phyloP scores from a whole-genome alignment of 2,888 invertebrate species.

The Therioaphis trifolii region DNA sequence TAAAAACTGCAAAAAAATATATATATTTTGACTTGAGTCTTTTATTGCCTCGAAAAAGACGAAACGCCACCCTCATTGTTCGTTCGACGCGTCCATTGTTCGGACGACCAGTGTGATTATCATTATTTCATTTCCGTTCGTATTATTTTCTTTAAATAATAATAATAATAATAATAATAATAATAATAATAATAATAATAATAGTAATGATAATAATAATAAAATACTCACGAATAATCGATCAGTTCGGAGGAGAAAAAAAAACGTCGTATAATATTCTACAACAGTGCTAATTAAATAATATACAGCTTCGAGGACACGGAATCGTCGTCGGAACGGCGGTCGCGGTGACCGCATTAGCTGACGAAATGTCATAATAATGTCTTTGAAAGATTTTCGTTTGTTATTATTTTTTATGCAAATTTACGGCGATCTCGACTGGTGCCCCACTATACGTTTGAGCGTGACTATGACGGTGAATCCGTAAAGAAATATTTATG shows the following conservation, averaged over 20 bases:
- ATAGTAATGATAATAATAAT: background rate
- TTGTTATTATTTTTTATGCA: background rate
- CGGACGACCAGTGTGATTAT: background rate
- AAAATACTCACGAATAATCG: background rate
- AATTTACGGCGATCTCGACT: background rate
- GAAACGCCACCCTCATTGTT: constrained; percentile 20
- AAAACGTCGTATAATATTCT: background rate
- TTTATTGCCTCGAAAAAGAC: constrained; percentile 12
- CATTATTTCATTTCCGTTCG: constrained; percentile 12
- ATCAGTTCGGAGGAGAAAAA: background rate
- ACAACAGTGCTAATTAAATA: constrained; percentile 4
- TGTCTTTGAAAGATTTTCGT: background rate
- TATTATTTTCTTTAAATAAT: constrained; percentile 24
- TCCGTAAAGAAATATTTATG: background rate
- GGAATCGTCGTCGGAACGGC: too few relatives aligned
- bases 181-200: background rate
- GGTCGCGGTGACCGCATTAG: too few relatives aligned
- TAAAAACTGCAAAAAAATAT: background rate
- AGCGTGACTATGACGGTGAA: background rate
- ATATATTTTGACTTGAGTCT: background rate
- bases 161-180: background rate
- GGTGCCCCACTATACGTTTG: background rate
- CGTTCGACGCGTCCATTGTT: constrained; percentile 1
- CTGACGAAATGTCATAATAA: background rate
- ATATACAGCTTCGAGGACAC: background rate